A percentile compares a stretch with the other conserved stretches of the same genome.
Evolutionary conservation across 2,888 invertebrate genomes (phyloP).

Genomic region (Leucoptera coffeella): DNA sequence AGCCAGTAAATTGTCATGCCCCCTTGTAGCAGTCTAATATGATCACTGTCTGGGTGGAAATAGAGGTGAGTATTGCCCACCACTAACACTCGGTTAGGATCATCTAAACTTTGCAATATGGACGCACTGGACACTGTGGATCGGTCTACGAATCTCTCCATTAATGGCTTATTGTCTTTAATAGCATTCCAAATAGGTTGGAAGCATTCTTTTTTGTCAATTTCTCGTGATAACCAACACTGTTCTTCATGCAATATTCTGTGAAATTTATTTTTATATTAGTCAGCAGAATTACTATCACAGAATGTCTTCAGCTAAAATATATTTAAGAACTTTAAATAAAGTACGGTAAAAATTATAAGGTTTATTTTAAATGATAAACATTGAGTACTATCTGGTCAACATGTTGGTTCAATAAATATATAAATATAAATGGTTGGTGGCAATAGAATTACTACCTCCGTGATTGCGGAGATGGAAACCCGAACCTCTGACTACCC

Average conservation of each 20-base stretch:
- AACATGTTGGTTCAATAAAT: too few species aligned
- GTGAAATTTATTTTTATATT: too few species aligned
- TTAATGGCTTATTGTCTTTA: constrained; percentile 47
- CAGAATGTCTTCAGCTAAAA: too few species aligned
- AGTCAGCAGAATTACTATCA: too few species aligned
- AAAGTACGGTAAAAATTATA: too few species aligned
- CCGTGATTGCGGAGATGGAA: too few species aligned
- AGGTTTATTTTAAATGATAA: constrained; percentile 1
- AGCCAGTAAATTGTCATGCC: constrained; percentile 68
- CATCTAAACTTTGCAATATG: constrained; percentile 52
- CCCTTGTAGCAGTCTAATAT: constrained; percentile 81
- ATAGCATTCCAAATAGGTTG: constrained; percentile 56
- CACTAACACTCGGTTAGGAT: constrained; percentile 52
- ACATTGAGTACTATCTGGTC: too few species aligned
- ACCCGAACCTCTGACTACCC: too few species aligned
- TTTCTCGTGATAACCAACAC: constrained; percentile 55
- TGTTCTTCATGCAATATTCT: constrained; percentile 45
- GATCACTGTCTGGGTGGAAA: constrained; percentile 87
- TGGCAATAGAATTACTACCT: too few species aligned
- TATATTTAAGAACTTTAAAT: too few species aligned
- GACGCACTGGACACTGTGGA: constrained; percentile 63
- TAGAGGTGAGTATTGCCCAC: constrained; percentile 89
- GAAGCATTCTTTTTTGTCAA: constrained; percentile 47
- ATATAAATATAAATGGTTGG: too few species aligned
- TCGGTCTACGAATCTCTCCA: constrained; percentile 54